Conservation (phyloP, 2,888 invertebrate genomes). For the Drosophila mimetica region DNA sequence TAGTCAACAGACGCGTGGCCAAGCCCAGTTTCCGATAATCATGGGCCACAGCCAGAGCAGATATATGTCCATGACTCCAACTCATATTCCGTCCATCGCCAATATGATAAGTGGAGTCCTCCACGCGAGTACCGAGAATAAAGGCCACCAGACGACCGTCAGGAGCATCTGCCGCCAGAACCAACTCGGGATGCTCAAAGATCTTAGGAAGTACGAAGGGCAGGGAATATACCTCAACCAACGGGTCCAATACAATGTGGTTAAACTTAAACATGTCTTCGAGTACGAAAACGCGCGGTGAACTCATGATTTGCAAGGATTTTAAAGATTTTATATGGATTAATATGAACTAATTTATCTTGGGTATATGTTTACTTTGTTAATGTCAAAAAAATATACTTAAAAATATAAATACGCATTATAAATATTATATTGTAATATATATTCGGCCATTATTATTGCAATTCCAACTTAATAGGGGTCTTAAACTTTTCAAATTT, state of each 20-base stretch:
- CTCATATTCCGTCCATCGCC: not conserved
- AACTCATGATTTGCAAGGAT: constrained; percentile 33
- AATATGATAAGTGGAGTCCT: not conserved
- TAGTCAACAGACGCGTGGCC: constrained; percentile 30
- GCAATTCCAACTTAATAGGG: too few species aligned
- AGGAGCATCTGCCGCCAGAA: constrained; percentile 37
- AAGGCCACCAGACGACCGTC: constrained; percentile 35
- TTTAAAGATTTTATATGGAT: too few species aligned
- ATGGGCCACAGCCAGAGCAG: constrained; percentile 30
- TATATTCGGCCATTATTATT: too few species aligned
- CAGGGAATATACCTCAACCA: constrained; percentile 45
- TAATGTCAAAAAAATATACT: too few species aligned
- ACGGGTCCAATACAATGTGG: constrained; percentile 41
- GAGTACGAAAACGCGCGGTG: constrained; percentile 41
- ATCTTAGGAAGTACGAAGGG: constrained; percentile 30
- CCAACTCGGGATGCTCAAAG: constrained; percentile 46
- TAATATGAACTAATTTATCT: not conserved
- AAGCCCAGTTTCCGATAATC: constrained; percentile 56
- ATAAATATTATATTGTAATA: not conserved
- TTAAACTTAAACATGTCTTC: constrained; percentile 59
- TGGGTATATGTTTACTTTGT: not conserved
- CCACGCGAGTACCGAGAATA: constrained; percentile 26
- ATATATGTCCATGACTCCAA: constrained; percentile 49
- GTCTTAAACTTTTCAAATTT: too few species aligned
- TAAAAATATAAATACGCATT: too few species aligned